phyloP scores from a whole-genome alignment of 30 jellyfish, hydroid and myxozoan species.

The Phacellophora camtschatica region DNA sequence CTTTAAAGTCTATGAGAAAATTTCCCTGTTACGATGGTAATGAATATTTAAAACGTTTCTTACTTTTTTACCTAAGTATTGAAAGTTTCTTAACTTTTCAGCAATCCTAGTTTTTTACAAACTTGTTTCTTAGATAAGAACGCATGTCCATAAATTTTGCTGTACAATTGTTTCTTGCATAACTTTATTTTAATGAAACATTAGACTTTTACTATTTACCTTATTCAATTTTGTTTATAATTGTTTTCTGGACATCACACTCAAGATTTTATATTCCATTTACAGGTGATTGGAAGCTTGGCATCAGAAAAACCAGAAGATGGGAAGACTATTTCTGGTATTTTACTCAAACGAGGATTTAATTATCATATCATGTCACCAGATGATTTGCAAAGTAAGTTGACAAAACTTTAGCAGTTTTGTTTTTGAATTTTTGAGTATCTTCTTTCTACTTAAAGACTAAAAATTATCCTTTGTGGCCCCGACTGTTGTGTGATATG shows the following conservation, averaged over 20 bases:
- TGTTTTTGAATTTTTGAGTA: background rate
- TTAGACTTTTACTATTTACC: background rate
- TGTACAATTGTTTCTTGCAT: too few relatives aligned
- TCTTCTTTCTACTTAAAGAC: too few relatives aligned
- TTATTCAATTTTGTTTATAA: background rate
- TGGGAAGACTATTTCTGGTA: slow-evolving; percentile 95
- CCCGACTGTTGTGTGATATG: too few relatives aligned
- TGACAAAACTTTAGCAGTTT: background rate
- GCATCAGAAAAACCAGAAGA: slow-evolving; percentile 94
- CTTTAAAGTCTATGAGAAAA: background rate
- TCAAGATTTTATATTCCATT: too few relatives aligned
- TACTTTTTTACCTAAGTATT: too few relatives aligned
- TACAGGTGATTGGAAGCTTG: slow-evolving; percentile 91
- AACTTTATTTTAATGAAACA: background rate
- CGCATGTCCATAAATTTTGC: too few relatives aligned
- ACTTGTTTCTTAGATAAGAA: too few relatives aligned
- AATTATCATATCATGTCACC: slow-evolving; percentile 98
- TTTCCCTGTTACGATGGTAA: background rate
- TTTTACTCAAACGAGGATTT: slow-evolving; percentile 93
- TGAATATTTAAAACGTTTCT: too few relatives aligned
- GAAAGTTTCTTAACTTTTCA: too few relatives aligned
- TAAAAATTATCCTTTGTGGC: too few relatives aligned
- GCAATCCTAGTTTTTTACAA: too few relatives aligned
- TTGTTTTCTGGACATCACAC: too few relatives aligned
- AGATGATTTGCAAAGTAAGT: slow-evolving; percentile 84